Evolutionary conservation across 2,888 invertebrate genomes (phyloP).

Genomic region (Drosophila dives): DNA sequence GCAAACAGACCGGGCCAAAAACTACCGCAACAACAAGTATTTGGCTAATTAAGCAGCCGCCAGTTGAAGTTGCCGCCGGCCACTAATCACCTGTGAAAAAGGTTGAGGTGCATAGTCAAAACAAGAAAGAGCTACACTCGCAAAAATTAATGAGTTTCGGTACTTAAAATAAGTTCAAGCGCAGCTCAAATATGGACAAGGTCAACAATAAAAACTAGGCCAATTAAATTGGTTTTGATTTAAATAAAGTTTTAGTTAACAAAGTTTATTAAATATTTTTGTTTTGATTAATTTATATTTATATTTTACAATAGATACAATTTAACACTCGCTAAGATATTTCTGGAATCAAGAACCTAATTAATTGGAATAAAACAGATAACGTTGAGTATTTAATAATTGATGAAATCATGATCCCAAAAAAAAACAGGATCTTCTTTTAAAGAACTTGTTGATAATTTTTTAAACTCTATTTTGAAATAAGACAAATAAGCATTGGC

Average conservation of each 20-base stretch:
- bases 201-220: neutral
- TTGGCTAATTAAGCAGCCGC: slow-evolving; percentile 51
- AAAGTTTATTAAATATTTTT: neutral
- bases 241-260: neutral
- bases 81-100: slow-evolving; percentile 75
- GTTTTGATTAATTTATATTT: neutral
- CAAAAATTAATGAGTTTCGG: neutral
- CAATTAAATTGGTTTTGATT: neutral
- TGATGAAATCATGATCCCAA: neutral
- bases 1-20: slow-evolving; percentile 39
- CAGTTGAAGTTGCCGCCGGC: slow-evolving; percentile 45
- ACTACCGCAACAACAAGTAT: slow-evolving; percentile 19
- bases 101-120: slow-evolving; percentile 20
- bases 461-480: neutral
- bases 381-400: too few relatives aligned
- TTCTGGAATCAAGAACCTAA: neutral
- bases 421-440: neutral
- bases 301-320: neutral
- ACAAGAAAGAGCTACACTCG: slow-evolving; percentile 15
- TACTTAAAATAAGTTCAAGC: neutral
- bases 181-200: neutral
- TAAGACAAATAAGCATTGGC: neutral
- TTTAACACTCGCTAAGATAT: neutral
- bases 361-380: neutral
- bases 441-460: neutral